Base-by-base conservation (phyloP, 2,797 vertebrate species). In the Pseudochaenichthys georgianus region DNA sequence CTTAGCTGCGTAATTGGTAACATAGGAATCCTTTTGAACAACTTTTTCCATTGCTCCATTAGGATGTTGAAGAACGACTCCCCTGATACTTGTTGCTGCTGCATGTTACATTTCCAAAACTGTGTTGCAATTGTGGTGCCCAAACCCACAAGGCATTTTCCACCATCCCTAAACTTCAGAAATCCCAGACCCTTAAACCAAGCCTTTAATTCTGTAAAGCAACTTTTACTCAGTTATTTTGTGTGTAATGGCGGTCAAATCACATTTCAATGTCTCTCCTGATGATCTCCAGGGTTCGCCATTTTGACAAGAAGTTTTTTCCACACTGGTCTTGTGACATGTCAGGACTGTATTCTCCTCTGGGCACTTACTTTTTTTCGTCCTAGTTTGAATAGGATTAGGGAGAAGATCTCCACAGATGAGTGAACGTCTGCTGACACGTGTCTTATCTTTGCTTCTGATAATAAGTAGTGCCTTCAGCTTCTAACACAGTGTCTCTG, bases 251-350 rank as follows among this genome's bases (percentile, higher is more conserved):
- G 64, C 13, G 4, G 52, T 41, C 34, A 72, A 70, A 80, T 60
- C 15, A 53, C n/a, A 19, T 82, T 59, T 1, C 64, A 79, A 67
- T 75, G 57, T 64, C 38, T 81, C 68, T 75, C 3, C 21, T 78
- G 70, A 70, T 57, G 62, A 73, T 81, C 59, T 71, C 31, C 43
- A 72, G 23, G 34, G 43, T 73, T 89, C 78, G 86, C 89, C 89
- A 88, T 92, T 89, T 90, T 88, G 80, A 77, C 71, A 48, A 73
- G 15, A 76, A 54, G 65, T 75, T 45, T 38, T 81, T 75, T 83
- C 76, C 73, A 78, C 57, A 54, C 38, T 73, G 62, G 76, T 91
- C 90, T 92, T 91, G 82, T 93, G 91, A 92, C 87, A 87, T 83
- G 69, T 80, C 61, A 77, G 82, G 69, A 51, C 77, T 75, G 53